A percentile compares a stretch with the other conserved stretches of the same genome.
These are phyloP conservation scores for Helostoma temminkii DNA, from an alignment of 2,797 vertebrate genomes.

Conservation along the genomic window DNA sequence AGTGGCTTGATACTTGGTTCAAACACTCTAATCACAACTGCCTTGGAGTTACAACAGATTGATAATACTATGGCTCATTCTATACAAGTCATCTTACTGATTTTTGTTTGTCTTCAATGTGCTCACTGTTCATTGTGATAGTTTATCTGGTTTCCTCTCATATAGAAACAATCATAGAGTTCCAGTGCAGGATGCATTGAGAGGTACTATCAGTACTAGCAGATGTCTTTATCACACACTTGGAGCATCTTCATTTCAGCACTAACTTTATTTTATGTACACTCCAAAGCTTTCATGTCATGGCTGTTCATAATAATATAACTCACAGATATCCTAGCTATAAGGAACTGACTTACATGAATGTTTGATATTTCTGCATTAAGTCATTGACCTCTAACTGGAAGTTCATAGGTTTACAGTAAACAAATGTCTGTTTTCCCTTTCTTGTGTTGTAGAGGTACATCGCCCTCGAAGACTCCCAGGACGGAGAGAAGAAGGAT, in stretches of 20 bases:
- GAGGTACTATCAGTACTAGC: background rate
- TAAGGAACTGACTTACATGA: background rate
- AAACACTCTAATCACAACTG: background rate
- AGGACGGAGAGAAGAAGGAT: slow-evolving; percentile 98
- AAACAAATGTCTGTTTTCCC: background rate
- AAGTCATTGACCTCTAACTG: background rate
- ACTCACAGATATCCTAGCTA: background rate
- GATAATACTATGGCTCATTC: background rate
- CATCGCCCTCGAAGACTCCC: slow-evolving; percentile 95
- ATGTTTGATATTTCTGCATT: slow-evolving; percentile 7
- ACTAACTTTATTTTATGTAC: background rate
- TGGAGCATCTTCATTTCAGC: background rate
- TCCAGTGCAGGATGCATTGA: background rate
- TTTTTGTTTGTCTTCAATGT: background rate
- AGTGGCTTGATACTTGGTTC: background rate
- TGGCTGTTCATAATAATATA: background rate
- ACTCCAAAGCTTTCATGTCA: background rate
- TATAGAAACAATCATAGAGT: background rate
- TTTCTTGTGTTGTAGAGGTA: slow-evolving; percentile 87
- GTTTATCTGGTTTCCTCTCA: background rate
- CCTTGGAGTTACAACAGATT: background rate
- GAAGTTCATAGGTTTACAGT: background rate
- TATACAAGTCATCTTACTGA: background rate
- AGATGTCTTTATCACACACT: slow-evolving; percentile 1
- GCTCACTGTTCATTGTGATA: background rate